These are phyloP conservation scores for Aphelocoma coerulescens DNA, from an alignment of 2,113 vertebrate genomes.

Conservation along the genomic window DNA sequence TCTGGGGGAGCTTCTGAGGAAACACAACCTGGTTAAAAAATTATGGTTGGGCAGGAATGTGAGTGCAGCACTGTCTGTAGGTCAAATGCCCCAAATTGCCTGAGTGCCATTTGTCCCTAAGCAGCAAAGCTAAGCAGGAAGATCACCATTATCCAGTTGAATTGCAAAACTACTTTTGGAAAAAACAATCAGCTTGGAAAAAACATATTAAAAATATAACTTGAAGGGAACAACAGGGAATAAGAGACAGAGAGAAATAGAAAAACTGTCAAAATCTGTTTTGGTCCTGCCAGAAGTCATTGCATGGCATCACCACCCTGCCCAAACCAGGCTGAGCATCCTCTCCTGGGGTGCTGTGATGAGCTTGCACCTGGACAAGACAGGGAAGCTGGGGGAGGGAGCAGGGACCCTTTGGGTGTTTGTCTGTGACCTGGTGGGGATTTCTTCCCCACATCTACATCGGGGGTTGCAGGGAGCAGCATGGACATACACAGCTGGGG, in stretches of 20 bases:
- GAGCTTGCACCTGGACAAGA: neutral
- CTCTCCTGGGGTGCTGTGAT: neutral
- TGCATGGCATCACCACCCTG: rapidly evolving
- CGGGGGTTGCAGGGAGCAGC: neutral
- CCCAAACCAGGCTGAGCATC: neutral
- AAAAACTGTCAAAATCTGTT: neutral
- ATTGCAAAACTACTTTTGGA: neutral
- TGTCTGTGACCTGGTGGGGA: rapidly evolving
- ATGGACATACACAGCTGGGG: neutral
- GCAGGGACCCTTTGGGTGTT: rapidly evolving
- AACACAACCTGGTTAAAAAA: neutral
- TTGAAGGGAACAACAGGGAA: neutral
- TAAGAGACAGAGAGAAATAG: neutral
- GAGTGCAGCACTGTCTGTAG: neutral
- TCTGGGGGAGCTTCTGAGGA: neutral
- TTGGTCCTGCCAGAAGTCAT: neutral
- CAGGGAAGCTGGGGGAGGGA: neutral
- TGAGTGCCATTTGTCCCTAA: neutral
- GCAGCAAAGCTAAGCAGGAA: neutral
- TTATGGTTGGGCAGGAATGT: neutral
- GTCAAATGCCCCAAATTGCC: neutral
- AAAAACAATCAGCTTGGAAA: neutral
- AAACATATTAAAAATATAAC: neutral
- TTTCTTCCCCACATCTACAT: neutral
- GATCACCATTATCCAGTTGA: neutral